A percentile compares a stretch with the other conserved stretches of the same genome.
phyloP scores from a whole-genome alignment of 1,140 invertebrate genomes.

The Formica exsecta region DNA sequence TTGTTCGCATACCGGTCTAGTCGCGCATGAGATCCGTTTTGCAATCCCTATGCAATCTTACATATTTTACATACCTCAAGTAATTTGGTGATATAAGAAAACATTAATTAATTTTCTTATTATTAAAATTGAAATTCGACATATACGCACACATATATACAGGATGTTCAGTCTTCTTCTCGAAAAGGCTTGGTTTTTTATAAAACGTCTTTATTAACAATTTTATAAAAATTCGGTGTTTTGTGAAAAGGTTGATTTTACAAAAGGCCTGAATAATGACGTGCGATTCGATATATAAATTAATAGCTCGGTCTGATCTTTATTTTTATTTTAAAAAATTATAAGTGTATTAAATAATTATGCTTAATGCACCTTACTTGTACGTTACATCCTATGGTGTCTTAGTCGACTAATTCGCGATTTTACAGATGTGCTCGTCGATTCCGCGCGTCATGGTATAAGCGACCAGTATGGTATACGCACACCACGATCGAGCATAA shows the following conservation, averaged over 20 bases:
- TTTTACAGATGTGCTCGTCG: constrained; percentile 21
- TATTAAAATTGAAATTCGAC: not conserved
- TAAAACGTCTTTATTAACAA: too few species aligned
- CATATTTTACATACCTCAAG: not conserved
- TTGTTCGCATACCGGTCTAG: not conserved
- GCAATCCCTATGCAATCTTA: not conserved
- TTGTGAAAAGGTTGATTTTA: too few species aligned
- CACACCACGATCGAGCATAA: constrained; percentile 69
- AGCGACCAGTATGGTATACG: not conserved
- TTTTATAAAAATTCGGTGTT: too few species aligned
- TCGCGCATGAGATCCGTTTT: not conserved
- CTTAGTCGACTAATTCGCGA: not conserved
- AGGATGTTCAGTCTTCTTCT: too few species aligned
- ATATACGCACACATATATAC: too few species aligned
- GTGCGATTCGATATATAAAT: not conserved
- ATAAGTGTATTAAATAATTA: not conserved
- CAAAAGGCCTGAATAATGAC: too few species aligned
- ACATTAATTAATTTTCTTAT: constrained; percentile 3
- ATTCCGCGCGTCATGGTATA: not conserved
- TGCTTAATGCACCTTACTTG: not conserved
- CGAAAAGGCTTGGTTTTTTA: too few species aligned
- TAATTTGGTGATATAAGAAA: not conserved
- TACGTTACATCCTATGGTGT: not conserved
- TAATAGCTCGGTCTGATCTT: constrained; percentile 1
- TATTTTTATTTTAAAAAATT: not conserved